Evolutionary conservation across 2,888 invertebrate species (phyloP), one percentile per base, ranked within the genome.

Genomic region (Sminthurides aquaticus): DNA sequence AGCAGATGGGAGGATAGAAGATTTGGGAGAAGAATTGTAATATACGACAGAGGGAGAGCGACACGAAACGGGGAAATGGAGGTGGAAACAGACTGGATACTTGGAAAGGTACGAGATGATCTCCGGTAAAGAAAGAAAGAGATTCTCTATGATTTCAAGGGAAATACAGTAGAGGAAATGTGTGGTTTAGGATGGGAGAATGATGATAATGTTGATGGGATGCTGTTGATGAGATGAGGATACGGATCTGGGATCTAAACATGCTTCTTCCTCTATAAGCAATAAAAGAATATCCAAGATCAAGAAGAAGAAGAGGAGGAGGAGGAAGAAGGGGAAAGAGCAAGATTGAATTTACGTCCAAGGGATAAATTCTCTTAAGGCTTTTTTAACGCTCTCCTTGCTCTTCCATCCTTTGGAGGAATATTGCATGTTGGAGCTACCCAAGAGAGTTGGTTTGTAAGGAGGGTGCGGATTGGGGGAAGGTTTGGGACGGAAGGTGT

Each of bases 371-470:
- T n/a, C n/a, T n/a, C n/a, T n/a, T n/a, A n/a, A n/a, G n/a, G n/a
- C n/a, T n/a, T n/a, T n/a, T n/a, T n/a, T n/a, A n/a, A n/a, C n/a
- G n/a, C n/a, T n/a, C n/a, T n/a, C n/a, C n/a, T n/a, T n/a, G n/a
- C n/a, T n/a, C n/a, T n/a, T n/a, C n/a, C n/a, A n/a, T n/a, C n/a
- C n/a, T n/a, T n/a, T n/a, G n/a, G n/a, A n/a, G n/a, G n/a, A n/a
- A 5, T 34, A 34, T 15, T 11, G 43, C 43, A 34, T 34, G 43
- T 15, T 34, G 43, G 8, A 34, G 43, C 5, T 34, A 34, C 15
- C 5, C 43, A 34, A 15, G 43, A 55, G 27, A 11, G 3, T 49
- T 20, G 2, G n/a, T 34, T 58, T 64, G 64, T 64, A 59, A 59
- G 54, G 34, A 8, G 0, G 20, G 24, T 26, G 5, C 1, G 54